These are phyloP conservation scores for Corvus cornix DNA, from an alignment of 2,113 vertebrate species.

Conservation along the genomic window DNA sequence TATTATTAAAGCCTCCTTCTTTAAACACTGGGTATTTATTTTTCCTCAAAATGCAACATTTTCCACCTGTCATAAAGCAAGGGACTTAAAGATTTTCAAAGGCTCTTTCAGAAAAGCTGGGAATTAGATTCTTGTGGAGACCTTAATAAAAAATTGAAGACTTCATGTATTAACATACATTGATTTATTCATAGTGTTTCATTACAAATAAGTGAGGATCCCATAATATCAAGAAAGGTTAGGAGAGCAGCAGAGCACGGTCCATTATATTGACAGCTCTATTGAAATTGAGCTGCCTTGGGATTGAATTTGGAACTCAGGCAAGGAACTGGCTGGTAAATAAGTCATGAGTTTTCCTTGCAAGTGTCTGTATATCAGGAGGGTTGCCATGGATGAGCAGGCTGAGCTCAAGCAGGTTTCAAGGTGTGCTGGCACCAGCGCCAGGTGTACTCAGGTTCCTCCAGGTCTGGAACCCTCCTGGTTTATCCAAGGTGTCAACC, in stretches of 20 bases:
- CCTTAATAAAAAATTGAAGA: conserved; percentile 78
- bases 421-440: neutral
- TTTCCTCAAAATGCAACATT: neutral
- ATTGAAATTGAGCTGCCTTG: conserved; percentile 69
- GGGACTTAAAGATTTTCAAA: conserved; percentile 66
- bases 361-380: conserved; percentile 36
- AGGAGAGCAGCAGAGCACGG: conserved; percentile 66
- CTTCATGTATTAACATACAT: conserved; percentile 82
- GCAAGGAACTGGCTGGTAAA: conserved; percentile 75
- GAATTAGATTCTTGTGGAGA: conserved; percentile 71
- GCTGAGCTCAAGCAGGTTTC: neutral
- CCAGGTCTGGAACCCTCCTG: neutral
- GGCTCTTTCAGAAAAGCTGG: conserved; percentile 62
- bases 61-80: conserved; percentile 19
- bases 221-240: conserved; percentile 75
- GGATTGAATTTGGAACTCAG: conserved; percentile 73
- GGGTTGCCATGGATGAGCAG: neutral
- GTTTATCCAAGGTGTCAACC: neutral
- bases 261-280: conserved; percentile 78
- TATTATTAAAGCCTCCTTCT: neutral
- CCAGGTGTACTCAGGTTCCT: neutral
- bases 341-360: conserved; percentile 76
- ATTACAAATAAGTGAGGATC: conserved; percentile 79
- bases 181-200: conserved; percentile 87
- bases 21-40: neutral